phyloP scores from a whole-genome alignment of 2,113 vertebrate species.

The Nycticryphes semicollaris region DNA sequence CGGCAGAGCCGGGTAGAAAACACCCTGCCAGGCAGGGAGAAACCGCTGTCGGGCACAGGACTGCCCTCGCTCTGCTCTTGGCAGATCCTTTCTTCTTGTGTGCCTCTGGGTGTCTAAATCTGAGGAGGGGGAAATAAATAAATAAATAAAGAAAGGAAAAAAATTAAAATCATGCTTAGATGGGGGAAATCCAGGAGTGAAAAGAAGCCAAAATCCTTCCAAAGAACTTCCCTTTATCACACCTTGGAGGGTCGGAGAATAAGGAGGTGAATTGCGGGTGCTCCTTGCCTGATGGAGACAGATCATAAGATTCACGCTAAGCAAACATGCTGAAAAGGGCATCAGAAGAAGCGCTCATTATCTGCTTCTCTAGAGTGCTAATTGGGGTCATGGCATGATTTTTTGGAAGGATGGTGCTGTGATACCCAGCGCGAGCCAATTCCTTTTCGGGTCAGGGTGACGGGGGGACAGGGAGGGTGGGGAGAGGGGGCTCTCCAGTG shows the following conservation, averaged over 20 bases:
- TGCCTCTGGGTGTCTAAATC: background rate
- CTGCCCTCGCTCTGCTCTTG: background rate
- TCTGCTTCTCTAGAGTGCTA: background rate
- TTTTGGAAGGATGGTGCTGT: background rate
- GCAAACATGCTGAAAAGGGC: background rate
- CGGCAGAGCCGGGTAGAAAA: background rate
- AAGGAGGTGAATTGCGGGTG: background rate
- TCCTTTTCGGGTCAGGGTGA: background rate
- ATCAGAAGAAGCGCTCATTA: background rate
- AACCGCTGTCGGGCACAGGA: background rate
- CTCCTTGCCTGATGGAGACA: background rate
- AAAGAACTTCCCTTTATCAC: background rate
- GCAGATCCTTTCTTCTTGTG: background rate
- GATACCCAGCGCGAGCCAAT: fast-evolving
- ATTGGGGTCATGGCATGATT: background rate
- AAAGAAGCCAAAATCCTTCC: background rate
- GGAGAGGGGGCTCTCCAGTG: fast-evolving
- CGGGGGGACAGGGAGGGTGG: too few relatives aligned
- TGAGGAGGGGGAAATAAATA: fast-evolving
- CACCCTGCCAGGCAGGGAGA: background rate
- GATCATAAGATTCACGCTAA: background rate
- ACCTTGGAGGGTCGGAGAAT: background rate
- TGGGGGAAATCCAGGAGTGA: background rate
- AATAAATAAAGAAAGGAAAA: background rate
- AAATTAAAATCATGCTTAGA: background rate